Percentiles rank a stretch among this genome's conserved stretches.
phyloP scores from a whole-genome alignment of 2,888 invertebrate genomes.

The Hemistola chrysoprasaria region DNA sequence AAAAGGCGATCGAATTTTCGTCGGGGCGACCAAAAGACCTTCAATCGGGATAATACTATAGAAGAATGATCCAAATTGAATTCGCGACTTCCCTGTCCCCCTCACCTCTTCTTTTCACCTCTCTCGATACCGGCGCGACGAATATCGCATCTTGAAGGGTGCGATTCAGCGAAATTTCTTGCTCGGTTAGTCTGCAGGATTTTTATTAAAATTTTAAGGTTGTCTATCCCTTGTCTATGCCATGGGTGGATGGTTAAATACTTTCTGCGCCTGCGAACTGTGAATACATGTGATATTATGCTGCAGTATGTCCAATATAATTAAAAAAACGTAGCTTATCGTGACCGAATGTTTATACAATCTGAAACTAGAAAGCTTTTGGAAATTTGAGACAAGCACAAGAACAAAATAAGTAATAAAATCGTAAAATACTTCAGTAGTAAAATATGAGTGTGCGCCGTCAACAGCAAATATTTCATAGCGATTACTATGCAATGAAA shows the following conservation, averaged over 20 bases:
- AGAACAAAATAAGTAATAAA: no score
- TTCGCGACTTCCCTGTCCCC: slow-evolving; percentile 41
- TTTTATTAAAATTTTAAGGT: slow-evolving; percentile 64
- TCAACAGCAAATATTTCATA: no score
- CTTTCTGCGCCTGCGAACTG: not conserved
- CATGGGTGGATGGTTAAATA: slow-evolving; percentile 5
- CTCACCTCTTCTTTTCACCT: slow-evolving; percentile 11
- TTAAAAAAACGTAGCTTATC: no score
- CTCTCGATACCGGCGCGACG: slow-evolving; percentile 41
- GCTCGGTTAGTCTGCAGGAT: slow-evolving; percentile 58
- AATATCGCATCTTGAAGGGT: slow-evolving; percentile 59
- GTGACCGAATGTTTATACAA: no score
- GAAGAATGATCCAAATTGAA: slow-evolving; percentile 80
- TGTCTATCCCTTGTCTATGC: slow-evolving; percentile 32
- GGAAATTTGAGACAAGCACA: no score
- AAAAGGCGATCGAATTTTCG: slow-evolving; percentile 74
- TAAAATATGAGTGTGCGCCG: no score
- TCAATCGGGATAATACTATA: slow-evolving; percentile 73
- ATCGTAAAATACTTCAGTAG: no score
- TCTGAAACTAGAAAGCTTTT: no score
- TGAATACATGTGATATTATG: not conserved
- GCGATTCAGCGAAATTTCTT: slow-evolving; percentile 63
- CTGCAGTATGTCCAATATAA: not conserved
- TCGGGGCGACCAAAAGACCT: slow-evolving; percentile 48
- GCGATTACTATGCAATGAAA: not conserved